phyloP scores from a whole-genome alignment of 2,113 vertebrate species.

The Dasyprocta punctata region DNA sequence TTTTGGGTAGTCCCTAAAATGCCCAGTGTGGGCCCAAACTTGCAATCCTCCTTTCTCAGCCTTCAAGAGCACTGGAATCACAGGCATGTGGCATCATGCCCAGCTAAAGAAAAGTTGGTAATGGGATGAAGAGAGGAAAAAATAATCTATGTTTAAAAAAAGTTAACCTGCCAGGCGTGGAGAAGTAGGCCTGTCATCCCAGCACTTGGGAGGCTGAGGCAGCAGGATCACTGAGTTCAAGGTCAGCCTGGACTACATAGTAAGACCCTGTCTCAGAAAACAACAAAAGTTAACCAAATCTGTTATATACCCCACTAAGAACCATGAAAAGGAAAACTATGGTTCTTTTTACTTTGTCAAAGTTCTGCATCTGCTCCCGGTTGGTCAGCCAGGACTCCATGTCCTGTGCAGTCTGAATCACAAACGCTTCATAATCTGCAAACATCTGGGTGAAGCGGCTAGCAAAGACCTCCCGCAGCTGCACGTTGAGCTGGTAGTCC shows the following conservation, averaged over 20 bases:
- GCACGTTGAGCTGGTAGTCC: slow-evolving; percentile 93
- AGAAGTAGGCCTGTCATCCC: neutral
- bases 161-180: neutral
- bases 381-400: slow-evolving; percentile 97
- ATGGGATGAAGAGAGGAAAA: neutral
- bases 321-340: neutral
- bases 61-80: neutral
- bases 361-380: slow-evolving; percentile 95
- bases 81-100: neutral
- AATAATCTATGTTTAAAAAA: neutral
- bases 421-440: slow-evolving; percentile 95
- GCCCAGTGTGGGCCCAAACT: neutral
- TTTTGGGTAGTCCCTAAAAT: neutral
- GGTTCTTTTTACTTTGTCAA: slow-evolving; percentile 94
- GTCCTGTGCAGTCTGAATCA: slow-evolving; percentile 94
- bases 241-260: neutral
- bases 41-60: neutral
- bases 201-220: neutral
- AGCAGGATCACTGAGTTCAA: neutral
- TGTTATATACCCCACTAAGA: neutral
- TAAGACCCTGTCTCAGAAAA: neutral
- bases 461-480: slow-evolving; percentile 96
- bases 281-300: neutral
- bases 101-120: slow-evolving; percentile 2
- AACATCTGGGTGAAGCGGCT: slow-evolving; percentile 95